A percentile compares a stretch with the other conserved stretches of the same genome.
phyloP scores from a whole-genome alignment of 2,888 invertebrate species.

The Allolobophora icterica region DNA sequence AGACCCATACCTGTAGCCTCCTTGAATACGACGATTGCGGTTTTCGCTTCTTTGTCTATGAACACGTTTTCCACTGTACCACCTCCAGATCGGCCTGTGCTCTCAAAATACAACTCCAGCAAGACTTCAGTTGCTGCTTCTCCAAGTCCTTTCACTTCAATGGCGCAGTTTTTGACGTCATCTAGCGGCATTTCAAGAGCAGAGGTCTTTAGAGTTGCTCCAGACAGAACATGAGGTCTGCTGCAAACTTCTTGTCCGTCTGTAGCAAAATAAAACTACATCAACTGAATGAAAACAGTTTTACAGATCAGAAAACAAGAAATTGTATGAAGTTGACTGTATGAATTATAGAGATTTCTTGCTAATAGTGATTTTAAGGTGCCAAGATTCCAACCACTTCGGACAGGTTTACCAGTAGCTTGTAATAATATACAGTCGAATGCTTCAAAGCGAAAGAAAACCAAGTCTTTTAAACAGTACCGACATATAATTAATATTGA shows the following conservation, averaged over 20 bases:
- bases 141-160: neutral
- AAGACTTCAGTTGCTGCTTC: neutral
- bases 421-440: neutral
- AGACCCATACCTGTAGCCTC: neutral
- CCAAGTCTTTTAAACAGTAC: neutral
- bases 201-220: neutral
- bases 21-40: neutral
- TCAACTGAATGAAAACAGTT: neutral
- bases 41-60: neutral
- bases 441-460: neutral
- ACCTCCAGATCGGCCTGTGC: neutral
- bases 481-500: neutral
- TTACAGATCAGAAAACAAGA: too few relatives aligned
- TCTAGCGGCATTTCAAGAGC: constrained; percentile 1
- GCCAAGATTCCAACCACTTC: neutral
- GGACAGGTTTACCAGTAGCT: neutral
- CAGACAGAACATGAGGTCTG: neutral
- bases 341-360: too few relatives aligned
- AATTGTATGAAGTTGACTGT: too few relatives aligned
- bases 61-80: neutral
- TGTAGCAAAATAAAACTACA: neutral
- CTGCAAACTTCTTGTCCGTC: neutral
- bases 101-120: neutral
- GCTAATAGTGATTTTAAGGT: neutral
- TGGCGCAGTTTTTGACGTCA: constrained; percentile 1